Base-by-base conservation (phyloP, 2,797 vertebrate species). In the Tarsius wallacei region DNA sequence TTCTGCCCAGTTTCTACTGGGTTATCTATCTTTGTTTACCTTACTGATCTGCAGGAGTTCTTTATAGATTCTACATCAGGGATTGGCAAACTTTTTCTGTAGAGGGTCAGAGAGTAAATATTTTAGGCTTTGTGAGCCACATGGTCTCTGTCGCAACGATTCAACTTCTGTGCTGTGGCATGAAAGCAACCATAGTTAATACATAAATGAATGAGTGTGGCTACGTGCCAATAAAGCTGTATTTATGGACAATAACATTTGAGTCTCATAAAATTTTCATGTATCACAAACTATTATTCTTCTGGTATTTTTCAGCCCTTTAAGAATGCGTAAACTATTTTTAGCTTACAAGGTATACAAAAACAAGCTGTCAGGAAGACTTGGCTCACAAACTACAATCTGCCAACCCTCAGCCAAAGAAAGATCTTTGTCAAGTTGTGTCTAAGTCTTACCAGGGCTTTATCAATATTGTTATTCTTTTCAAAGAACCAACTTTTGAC, bases 221-320 rank as follows among this genome's bases (percentile, higher is more conserved):
- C 8, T 63, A 22, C n/a, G 31, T 68, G 42, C 11, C 36, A 83
- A 68, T 78, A 90, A 87, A 83, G 86, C 31, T 74, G 57, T 82
- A 81, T 42, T 42, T 87, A 81, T 47, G 22, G 47, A 88, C 47
- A 90, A 77, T 90, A 68, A 93, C 70, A 66, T 59, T 28, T 49
- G 59, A 87, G 53, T 87, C 87, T 83, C 55, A 64, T n/a, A 83
- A 51, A 82, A 83, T 66, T 61, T 77, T 92, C 53, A 88, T 7
- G 5, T 53, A 74, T 80, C 66, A 85, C 7, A 84, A 63, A 68
- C 57, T 66, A 66, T 36, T 70, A 47, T 80, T 95, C n/a, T 90
- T 83, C 78, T 77, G 55, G 26, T 81, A 85, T 74, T 61, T 94
- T 87, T 88, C 51, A 91, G 73, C 24, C 19, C 89, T 53, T 91